Evolutionary conservation across 2,888 invertebrate species (phyloP).

Genomic region (Temnothorax unifasciatus): DNA sequence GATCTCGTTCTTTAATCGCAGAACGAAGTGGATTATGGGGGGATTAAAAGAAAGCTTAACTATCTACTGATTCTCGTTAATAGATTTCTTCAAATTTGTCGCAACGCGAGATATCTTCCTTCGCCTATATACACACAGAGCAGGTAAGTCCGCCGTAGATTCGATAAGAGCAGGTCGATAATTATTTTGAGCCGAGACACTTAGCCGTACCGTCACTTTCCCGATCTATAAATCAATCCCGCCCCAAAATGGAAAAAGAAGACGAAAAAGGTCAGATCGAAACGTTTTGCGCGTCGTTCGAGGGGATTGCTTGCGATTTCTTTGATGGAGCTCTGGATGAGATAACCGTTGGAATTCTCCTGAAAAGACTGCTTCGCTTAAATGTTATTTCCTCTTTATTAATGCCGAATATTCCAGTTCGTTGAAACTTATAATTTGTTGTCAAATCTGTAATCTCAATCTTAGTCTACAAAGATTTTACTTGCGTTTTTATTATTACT

Average conservation of each 20-base stretch:
- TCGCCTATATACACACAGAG: neutral
- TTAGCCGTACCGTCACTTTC: slow-evolving; percentile 22
- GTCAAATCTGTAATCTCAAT: neutral
- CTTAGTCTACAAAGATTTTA: neutral
- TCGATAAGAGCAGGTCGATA: slow-evolving; percentile 27
- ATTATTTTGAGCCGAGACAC: slow-evolving; percentile 39
- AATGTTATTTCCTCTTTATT: slow-evolving; percentile 4
- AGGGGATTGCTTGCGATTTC: slow-evolving; percentile 40
- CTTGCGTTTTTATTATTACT: neutral
- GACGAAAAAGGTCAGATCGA: slow-evolving; percentile 19
- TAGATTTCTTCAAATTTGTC: slow-evolving; percentile 26
- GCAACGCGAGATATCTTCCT: neutral
- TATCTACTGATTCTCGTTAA: slow-evolving; percentile 10
- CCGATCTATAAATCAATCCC: slow-evolving; percentile 36
- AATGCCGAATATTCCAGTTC: neutral
- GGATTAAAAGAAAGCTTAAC: slow-evolving; percentile 1
- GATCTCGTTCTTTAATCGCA: neutral
- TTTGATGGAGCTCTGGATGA: slow-evolving; percentile 24
- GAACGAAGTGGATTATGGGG: neutral
- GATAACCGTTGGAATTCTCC: neutral
- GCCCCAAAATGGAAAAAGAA: neutral
- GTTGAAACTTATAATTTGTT: neutral
- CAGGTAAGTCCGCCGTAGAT: slow-evolving; percentile 30
- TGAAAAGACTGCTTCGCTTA: slow-evolving; percentile 6
- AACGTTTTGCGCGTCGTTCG: slow-evolving; percentile 33